Percentiles rank a stretch among this genome's conserved stretches.
Evolutionary conservation across 2,113 vertebrate genomes (phyloP).

Genomic region (Heterotis niloticus): DNA sequence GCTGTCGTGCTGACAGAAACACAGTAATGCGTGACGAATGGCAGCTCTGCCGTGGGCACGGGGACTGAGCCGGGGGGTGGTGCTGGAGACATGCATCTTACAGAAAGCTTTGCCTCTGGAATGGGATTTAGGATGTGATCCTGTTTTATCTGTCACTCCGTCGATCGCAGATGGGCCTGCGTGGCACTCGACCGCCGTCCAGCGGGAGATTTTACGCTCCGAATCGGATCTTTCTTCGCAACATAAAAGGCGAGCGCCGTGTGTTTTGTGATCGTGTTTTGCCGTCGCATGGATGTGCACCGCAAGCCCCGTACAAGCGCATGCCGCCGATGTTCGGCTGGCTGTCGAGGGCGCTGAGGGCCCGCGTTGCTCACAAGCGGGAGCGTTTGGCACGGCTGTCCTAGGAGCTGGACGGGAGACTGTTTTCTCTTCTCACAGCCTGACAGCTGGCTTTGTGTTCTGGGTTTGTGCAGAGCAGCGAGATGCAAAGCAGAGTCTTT

Average conservation of each 20-base stretch:
- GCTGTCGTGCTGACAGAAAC: not conserved
- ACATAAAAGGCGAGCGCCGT: not conserved
- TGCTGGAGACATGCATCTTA: not conserved
- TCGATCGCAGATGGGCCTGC: not conserved
- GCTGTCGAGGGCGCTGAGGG: too few relatives aligned
- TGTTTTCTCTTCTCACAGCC: not conserved
- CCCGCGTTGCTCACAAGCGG: too few relatives aligned
- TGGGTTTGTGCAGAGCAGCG: not conserved
- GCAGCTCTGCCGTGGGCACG: too few relatives aligned
- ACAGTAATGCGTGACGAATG: not conserved
- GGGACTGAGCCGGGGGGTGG: not conserved
- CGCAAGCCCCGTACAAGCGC: too few relatives aligned
- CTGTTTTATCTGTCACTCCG: not conserved
- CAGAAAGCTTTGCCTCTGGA: not conserved
- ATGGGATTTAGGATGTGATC: not conserved
- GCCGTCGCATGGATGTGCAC: not conserved
- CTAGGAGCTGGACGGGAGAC: not conserved
- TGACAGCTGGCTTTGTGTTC: not conserved
- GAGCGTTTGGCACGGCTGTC: not conserved
- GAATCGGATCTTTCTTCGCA: not conserved
- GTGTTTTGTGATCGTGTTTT: not conserved
- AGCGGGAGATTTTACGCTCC: constrained; percentile 1
- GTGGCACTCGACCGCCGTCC: not conserved
- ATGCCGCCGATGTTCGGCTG: too few relatives aligned
- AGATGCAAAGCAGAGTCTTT: not conserved